These are phyloP conservation scores for Drosophila mojavensis DNA, from an alignment of 1,140 invertebrate genomes.

Conservation along the genomic window DNA sequence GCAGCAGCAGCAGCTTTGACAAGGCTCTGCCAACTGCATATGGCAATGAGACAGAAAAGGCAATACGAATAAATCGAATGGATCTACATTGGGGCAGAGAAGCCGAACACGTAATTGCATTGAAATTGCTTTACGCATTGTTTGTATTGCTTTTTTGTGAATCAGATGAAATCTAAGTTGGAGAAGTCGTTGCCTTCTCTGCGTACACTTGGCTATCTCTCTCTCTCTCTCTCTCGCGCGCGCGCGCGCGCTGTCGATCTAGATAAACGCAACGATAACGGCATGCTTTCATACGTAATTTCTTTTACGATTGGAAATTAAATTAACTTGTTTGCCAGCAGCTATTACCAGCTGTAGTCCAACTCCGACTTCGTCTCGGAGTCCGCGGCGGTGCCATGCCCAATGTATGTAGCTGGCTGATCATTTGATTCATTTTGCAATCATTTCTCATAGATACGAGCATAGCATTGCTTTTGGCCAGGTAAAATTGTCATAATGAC, in stretches of 20 bases:
- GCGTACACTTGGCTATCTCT: background rate
- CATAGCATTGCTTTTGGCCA: constrained; percentile 65
- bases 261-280: constrained; percentile 73
- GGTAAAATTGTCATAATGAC: constrained; percentile 77
- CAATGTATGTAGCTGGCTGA: constrained; percentile 32
- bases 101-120: constrained; percentile 63
- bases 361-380: constrained; percentile 3
- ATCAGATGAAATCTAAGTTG: constrained; percentile 7
- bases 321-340: constrained; percentile 75
- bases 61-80: constrained; percentile 62
- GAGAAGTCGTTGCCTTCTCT: constrained; percentile 25
- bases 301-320: constrained; percentile 79
- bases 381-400: constrained; percentile 19
- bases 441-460: constrained; percentile 69
- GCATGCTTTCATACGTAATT: constrained; percentile 77
- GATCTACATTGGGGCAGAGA: constrained; percentile 60
- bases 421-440: constrained; percentile 29
- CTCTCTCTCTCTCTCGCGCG: background rate
- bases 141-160: background rate
- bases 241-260: background rate
- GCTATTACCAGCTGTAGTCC: constrained; percentile 27
- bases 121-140: constrained; percentile 44
- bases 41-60: constrained; percentile 72
- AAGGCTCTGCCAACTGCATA: constrained; percentile 40
- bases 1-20: background rate